Evolutionary conservation across 2,888 invertebrate genomes (phyloP).

Genomic region (Hydroisotoma schaefferi): DNA sequence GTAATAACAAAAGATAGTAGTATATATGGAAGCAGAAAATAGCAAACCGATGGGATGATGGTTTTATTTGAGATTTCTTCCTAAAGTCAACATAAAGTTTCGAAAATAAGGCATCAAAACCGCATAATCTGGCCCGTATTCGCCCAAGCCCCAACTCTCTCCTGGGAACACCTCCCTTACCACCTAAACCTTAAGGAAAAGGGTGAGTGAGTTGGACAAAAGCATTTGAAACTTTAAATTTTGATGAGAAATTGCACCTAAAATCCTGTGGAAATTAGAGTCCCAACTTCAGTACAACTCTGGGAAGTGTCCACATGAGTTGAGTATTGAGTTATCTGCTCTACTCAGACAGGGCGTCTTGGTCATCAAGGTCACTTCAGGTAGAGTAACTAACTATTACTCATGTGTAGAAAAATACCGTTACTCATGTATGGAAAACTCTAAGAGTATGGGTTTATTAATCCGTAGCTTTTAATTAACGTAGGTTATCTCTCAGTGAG

Average conservation of each 20-base stretch:
- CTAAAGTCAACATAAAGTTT: too few relatives aligned
- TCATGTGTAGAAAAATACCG: too few relatives aligned
- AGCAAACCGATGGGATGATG: too few relatives aligned
- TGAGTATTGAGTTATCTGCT: conserved; percentile 9
- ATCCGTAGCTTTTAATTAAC: neutral
- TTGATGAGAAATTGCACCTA: neutral
- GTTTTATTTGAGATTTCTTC: too few relatives aligned
- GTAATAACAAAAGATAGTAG: too few relatives aligned
- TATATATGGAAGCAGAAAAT: too few relatives aligned
- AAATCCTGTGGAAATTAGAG: conserved; percentile 9
- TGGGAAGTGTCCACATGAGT: conserved; percentile 13
- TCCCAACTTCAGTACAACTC: conserved; percentile 4
- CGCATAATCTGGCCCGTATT: conserved; percentile 14
- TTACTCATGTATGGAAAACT: neutral
- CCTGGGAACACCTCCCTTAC: conserved; percentile 24
- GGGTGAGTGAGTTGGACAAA: conserved; percentile 7
- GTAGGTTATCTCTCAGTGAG: neutral
- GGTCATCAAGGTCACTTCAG: conserved; percentile 3
- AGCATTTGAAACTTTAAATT: neutral
- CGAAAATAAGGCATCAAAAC: conserved; percentile 9
- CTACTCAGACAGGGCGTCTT: conserved; percentile 10
- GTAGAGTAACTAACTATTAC: too few relatives aligned
- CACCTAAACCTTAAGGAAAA: conserved; percentile 18
- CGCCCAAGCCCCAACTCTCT: neutral
- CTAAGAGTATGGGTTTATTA: neutral